phyloP scores from a whole-genome alignment of 2,797 vertebrate species.

The Syngnathus rostellatus region DNA sequence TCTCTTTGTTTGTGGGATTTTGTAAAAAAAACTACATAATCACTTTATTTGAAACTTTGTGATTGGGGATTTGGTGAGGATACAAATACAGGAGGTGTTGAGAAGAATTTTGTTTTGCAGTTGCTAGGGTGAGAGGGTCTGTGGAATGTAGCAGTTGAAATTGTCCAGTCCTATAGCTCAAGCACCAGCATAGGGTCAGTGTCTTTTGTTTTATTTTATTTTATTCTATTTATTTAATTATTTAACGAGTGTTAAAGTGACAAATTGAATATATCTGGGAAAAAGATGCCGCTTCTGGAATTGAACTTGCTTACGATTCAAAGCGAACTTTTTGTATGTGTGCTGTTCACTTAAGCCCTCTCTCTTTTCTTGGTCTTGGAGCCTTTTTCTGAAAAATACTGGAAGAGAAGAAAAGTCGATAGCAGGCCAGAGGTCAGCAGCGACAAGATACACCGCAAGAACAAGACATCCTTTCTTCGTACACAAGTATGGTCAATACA shows the following conservation, averaged over 20 bases:
- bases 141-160: neutral
- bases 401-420: conserved; percentile 28
- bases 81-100: neutral
- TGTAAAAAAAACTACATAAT: conserved; percentile 49
- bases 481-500: conserved; percentile 17
- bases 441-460: conserved; percentile 32
- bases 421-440: conserved; percentile 32
- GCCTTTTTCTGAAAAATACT: conserved; percentile 17
- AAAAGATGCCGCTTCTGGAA: neutral
- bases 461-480: conserved; percentile 29
- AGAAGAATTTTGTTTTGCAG: neutral
- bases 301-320: neutral
- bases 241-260: neutral
- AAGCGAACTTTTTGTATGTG: neutral
- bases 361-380: neutral
- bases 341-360: neutral
- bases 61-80: neutral
- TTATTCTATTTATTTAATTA: too few relatives aligned
- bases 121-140: too few relatives aligned
- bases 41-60: neutral
- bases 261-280: neutral
- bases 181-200: neutral
- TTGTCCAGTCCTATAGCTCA: too few relatives aligned
- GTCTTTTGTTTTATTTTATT: too few relatives aligned
- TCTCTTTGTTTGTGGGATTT: conserved; percentile 60